Evolutionary conservation across 2,888 invertebrate genomes (phyloP), one percentile per base, ranked within the genome.

Genomic region (Neoascia interrupta): DNA sequence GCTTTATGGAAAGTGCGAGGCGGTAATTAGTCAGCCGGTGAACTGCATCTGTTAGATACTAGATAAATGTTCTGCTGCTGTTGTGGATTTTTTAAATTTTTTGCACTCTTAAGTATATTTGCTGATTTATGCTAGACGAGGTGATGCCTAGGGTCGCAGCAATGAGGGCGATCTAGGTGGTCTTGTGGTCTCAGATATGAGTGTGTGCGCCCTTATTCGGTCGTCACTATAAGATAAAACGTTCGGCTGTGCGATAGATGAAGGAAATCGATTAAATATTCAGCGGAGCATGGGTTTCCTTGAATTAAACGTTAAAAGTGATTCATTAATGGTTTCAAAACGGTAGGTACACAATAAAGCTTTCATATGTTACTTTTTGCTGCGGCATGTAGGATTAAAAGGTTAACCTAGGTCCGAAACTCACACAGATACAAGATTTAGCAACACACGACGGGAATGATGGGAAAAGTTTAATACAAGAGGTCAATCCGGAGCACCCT

Each of bases 1-100:
- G 80, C 80, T 74, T 73, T 74, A 74, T 80, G 73, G 73, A 74
- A 80, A 80, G 80, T 80, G 80, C 80, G 74, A 80, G 74, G 68
- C 68, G 69, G 80, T 80, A 80, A 80, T 80, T 80, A 80, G 80
- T 80, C 80, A 80, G 80, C 79, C 73, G 21, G 64, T 73, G 73
- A 73, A 79, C 79, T 79, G 72, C 72, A 79, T 79, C 79, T 79
- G 79, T 79, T 79, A 73, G 79, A 73, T 68, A 73, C 73, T 56
- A 73, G 73, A 79, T 79, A 79, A 79, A 79, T 79, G 73, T 79
- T 61, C 51, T 79, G 51, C 68, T 68, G 51, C 60, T 69, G 60
- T 53, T 79, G 73, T 56, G 19, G 64, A 47, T 60, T 70, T 76
- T 72, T n/a, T n/a, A n/a, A n/a, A 49, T 64, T 76, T 23, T 19